A percentile compares a stretch with the other conserved stretches of the same genome.
phyloP scores from a whole-genome alignment of 2,888 invertebrate genomes.

The Neuroscelio doddi region DNA sequence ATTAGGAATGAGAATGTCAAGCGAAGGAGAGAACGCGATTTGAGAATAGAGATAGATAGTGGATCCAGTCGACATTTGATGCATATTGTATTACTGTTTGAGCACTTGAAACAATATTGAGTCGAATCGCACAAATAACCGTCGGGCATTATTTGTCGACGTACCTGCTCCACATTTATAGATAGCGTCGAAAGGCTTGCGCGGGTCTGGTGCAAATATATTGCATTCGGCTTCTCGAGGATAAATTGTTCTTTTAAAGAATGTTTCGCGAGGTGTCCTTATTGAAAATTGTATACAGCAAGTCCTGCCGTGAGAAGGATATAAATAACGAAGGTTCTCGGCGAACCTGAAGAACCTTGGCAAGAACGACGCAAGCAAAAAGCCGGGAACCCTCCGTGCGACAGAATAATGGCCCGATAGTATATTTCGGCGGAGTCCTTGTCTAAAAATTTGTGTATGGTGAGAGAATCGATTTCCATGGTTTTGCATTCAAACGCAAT shows the following conservation, averaged over 20 bases:
- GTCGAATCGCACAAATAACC: constrained; percentile 51
- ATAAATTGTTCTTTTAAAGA: constrained; percentile 48
- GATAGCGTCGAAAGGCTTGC: constrained; percentile 34
- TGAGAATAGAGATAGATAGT: constrained; percentile 20
- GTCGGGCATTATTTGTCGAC: constrained; percentile 49
- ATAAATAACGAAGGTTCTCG: constrained; percentile 44
- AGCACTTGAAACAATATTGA: constrained; percentile 52
- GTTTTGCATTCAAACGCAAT: constrained; percentile 41
- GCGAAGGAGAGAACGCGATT: constrained; percentile 14
- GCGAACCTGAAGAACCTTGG: constrained; percentile 36
- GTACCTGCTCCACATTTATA: constrained; percentile 44
- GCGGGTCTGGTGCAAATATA: constrained; percentile 34
- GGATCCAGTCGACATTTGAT: constrained; percentile 47
- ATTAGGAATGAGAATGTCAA: constrained; percentile 35
- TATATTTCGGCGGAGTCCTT: constrained; percentile 42
- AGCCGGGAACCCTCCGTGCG: constrained; percentile 40
- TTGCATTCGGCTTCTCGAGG: constrained; percentile 39
- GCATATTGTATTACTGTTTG: constrained; percentile 53
- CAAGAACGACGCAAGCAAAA: constrained; percentile 43
- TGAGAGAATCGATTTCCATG: constrained; percentile 46
- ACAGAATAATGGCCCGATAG: constrained; percentile 47
- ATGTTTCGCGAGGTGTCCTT: constrained; percentile 47
- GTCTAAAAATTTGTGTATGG: constrained; percentile 44
- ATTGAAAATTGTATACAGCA: constrained; percentile 48
- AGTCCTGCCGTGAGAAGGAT: constrained; percentile 41